Base-by-base conservation (phyloP, 2,888 invertebrate genomes). In the Cephus rjabovi region DNA sequence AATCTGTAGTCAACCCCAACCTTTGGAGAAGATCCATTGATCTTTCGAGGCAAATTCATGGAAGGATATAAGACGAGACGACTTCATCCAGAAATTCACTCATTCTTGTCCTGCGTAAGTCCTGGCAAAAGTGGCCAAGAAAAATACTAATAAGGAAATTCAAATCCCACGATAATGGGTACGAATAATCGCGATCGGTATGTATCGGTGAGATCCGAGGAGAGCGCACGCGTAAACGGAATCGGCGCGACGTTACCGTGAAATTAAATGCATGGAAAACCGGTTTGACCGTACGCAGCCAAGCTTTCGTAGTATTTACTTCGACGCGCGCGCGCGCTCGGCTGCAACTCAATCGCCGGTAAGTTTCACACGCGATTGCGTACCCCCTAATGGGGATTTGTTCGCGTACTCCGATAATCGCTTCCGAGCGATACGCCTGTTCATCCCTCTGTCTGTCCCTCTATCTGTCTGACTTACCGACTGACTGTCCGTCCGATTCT, bases 221-320 rank as follows among this genome's bases (percentile, higher is more conserved):
- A 56, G 85, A 86, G 87, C 87, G 88, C 88, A 87, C 88, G 88
- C 89, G 89, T 88, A 90, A 89, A 89, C 90, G 88, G 89, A 90
- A 90, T 90, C 87, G 90, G 89, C 82, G 85, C 86, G 89, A 89
- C 86, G 89, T 90, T 87, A 87, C 89, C 90, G 90, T 90, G 90
- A 91, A 91, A 91, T 91, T 90, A 90, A 90, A 89, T 88, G 89
- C 87, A 88, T 85, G 88, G 87, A 85, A 87, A 90, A 91, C 90
- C 90, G 90, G 90, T 89, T 90, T 83, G 76, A 75, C 77, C 77
- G 77, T 78, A 73, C 74, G 69, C 40, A 12, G 68, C 37, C 69
- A 56, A 37, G 11, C 74, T 74, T 73, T 35, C 69, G 70, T 70
- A 75, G 69, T 56, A 74, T 69, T 56, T 56, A 56, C 56, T 23